Conservation (phyloP, 2,797 vertebrate species). For the Natrix natrix region DNA sequence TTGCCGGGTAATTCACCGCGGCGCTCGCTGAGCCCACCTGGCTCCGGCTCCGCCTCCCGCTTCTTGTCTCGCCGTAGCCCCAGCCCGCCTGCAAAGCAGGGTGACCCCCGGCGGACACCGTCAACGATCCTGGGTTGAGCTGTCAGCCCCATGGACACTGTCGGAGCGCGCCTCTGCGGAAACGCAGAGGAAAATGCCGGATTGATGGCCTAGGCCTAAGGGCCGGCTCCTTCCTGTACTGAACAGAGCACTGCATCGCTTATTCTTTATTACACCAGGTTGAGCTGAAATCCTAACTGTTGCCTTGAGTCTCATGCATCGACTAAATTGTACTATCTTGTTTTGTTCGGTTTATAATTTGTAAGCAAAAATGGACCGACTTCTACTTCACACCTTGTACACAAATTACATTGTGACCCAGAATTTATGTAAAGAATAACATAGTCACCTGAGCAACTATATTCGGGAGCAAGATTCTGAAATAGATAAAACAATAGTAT, state of each 20-base stretch:
- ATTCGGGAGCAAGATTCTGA: not conserved
- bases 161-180: not conserved
- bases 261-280: too few species aligned
- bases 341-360: too few species aligned
- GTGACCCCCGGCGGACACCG: not conserved
- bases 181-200: not conserved
- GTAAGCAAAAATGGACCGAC: not conserved
- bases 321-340: too few species aligned
- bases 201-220: too few species aligned
- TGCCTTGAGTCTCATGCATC: too few species aligned
- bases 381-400: not conserved
- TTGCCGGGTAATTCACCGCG: not conserved
- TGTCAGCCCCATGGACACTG: not conserved
- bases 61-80: not conserved
- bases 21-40: not conserved
- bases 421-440: not conserved
- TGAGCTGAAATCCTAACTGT: too few species aligned
- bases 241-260: too few species aligned
- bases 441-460: not conserved
- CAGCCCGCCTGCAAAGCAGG: not conserved
- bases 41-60: not conserved
- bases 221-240: not conserved
- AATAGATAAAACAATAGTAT: not conserved
- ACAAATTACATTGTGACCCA: not conserved
- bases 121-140: not conserved